phyloP scores from a whole-genome alignment of 2,888 invertebrate species.

The Thereva unica region DNA sequence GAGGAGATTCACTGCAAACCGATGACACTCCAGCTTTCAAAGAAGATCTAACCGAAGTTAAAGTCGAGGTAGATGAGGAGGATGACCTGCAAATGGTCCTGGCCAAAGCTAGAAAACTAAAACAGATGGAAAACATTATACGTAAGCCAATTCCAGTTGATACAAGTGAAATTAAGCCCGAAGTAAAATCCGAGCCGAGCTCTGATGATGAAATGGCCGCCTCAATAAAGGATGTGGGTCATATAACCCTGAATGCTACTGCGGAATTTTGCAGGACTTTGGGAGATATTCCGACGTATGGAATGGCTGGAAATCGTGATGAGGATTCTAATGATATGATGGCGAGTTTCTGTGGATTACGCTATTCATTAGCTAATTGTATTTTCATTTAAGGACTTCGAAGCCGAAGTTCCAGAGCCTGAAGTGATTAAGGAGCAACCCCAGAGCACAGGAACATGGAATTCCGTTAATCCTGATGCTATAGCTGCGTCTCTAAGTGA shows the following conservation, averaged over 20 bases:
- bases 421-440: slow-evolving; percentile 59
- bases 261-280: slow-evolving; percentile 96
- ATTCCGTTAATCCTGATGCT: slow-evolving; percentile 72
- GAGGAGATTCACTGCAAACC: slow-evolving; percentile 62
- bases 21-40: slow-evolving; percentile 66
- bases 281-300: slow-evolving; percentile 94
- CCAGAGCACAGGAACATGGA: slow-evolving; percentile 76
- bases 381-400: slow-evolving; percentile 50
- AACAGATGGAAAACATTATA: slow-evolving; percentile 60
- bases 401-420: slow-evolving; percentile 50
- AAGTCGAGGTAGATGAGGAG: slow-evolving; percentile 69
- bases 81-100: slow-evolving; percentile 73
- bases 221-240: slow-evolving; percentile 57
- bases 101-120: slow-evolving; percentile 72
- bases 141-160: slow-evolving; percentile 51
- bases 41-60: slow-evolving; percentile 56
- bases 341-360: slow-evolving; percentile 47
- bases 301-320: slow-evolving; percentile 86
- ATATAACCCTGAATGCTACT: slow-evolving; percentile 87
- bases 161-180: slow-evolving; percentile 59
- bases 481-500: slow-evolving; percentile 58
- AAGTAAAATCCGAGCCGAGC: slow-evolving; percentile 65
- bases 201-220: slow-evolving; percentile 55
- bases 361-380: background rate
- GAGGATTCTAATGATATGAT: slow-evolving; percentile 71